Conservation (phyloP, 2,113 vertebrate species). For the Aviceda subcristata region DNA sequence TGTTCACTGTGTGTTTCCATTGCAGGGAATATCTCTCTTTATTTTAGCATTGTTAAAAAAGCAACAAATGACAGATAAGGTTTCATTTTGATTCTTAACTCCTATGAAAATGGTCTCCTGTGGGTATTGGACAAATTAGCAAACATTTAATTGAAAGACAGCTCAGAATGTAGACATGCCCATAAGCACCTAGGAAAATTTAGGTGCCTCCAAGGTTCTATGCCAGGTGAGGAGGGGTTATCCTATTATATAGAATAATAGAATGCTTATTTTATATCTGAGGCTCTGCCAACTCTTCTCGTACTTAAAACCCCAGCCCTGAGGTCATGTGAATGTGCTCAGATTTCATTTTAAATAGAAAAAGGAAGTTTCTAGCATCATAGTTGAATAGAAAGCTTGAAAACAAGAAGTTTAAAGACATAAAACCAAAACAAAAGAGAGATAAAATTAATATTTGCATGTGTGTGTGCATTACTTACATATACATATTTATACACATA, state of each 20-base stretch:
- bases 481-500: neutral
- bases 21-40: neutral
- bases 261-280: neutral
- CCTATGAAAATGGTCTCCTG: neutral
- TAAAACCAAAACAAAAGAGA: neutral
- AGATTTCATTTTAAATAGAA: neutral
- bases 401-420: neutral
- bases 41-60: neutral
- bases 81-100: neutral
- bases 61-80: neutral
- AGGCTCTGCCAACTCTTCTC: neutral
- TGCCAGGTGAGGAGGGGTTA: constrained; percentile 8
- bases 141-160: constrained; percentile 6
- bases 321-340: neutral
- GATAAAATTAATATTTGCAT: neutral
- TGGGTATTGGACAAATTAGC: constrained; percentile 2
- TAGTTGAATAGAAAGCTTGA: neutral
- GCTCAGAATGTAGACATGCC: neutral
- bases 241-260: neutral
- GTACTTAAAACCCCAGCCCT: neutral
- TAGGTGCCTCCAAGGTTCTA: neutral
- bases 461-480: neutral
- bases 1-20: neutral
- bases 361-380: neutral
- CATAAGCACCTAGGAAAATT: neutral